phyloP scores from a whole-genome alignment of 2,113 vertebrate species.

The Heterotis niloticus region DNA sequence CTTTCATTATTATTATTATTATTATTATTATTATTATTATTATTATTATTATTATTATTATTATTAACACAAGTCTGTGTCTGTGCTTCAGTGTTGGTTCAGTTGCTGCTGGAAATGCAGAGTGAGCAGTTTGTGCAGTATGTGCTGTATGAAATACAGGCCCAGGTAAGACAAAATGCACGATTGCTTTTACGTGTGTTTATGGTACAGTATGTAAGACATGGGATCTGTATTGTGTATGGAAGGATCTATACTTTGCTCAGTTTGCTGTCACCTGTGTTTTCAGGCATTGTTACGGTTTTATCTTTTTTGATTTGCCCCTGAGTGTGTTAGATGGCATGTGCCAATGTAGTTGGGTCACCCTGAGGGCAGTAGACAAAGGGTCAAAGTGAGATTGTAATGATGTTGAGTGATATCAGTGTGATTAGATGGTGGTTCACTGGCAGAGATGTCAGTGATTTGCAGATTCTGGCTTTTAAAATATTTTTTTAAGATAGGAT shows the following conservation, averaged over 20 bases:
- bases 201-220: neutral
- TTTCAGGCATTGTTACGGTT: too few species aligned
- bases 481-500: neutral
- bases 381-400: too few species aligned
- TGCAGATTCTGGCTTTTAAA: neutral
- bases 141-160: slow-evolving; percentile 75
- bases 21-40: neutral
- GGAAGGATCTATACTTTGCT: too few species aligned
- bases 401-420: too few species aligned
- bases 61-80: slow-evolving; percentile 19
- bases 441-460: neutral
- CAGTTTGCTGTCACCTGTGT: too few species aligned
- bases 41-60: neutral
- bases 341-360: too few species aligned
- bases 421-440: slow-evolving; percentile 6
- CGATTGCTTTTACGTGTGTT: neutral
- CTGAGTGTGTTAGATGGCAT: too few species aligned
- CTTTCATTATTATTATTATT: neutral
- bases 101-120: slow-evolving; percentile 73
- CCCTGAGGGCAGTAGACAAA: too few species aligned
- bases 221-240: neutral
- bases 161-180: slow-evolving; percentile 68
- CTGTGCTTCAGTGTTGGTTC: slow-evolving; percentile 73
- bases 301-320: too few species aligned
- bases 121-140: slow-evolving; percentile 64